These are phyloP conservation scores for Neomonachus schauinslandi DNA, from an alignment of 2,113 vertebrate species.

Conservation along the genomic window DNA sequence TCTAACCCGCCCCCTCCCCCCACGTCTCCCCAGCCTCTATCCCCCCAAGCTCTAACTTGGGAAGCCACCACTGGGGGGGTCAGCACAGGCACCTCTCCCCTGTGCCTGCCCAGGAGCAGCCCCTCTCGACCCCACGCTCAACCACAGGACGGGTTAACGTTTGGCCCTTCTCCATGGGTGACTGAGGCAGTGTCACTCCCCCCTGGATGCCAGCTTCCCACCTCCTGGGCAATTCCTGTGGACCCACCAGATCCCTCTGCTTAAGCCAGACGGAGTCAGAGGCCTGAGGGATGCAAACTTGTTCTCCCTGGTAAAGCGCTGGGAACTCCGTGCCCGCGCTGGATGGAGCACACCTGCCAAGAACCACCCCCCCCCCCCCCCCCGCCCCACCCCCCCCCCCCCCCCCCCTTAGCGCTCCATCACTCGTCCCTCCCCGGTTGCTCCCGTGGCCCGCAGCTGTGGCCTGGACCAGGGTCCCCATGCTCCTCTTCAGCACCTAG, in stretches of 20 bases:
- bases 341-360: accelerated
- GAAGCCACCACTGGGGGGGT: background rate
- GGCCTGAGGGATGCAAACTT: background rate
- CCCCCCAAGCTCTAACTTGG: background rate
- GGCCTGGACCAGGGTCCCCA: background rate
- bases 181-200: background rate
- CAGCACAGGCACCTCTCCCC: too few species aligned
- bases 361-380: background rate
- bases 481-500: background rate
- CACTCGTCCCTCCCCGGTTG: background rate
- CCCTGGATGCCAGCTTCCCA: background rate
- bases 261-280: background rate
- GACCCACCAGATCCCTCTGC: background rate
- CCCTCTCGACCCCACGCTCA: background rate
- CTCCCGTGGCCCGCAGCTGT: background rate
- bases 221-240: background rate
- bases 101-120: background rate
- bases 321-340: accelerated
- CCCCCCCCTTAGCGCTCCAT: background rate
- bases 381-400: too few species aligned
- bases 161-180: background rate
- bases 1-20: background rate
- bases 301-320: background rate
- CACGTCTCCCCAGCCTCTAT: background rate
- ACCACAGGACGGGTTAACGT: background rate